Conservation (phyloP, 2,888 invertebrate species). For the Plebejus melissa region DNA sequence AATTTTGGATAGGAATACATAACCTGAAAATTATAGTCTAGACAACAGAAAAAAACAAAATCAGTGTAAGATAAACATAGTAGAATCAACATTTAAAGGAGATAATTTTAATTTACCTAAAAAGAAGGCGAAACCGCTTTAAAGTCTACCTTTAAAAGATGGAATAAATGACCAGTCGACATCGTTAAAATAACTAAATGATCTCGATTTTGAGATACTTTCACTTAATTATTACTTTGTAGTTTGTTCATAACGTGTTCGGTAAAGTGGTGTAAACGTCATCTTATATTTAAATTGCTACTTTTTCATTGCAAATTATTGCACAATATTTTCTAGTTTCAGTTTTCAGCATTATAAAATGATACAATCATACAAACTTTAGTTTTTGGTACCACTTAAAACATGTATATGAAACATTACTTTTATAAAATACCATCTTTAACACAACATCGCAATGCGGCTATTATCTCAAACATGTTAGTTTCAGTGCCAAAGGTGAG, state of each 20-base stretch:
- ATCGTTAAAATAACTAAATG: constrained; percentile 20
- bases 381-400: too few species aligned
- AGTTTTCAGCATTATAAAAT: too few species aligned
- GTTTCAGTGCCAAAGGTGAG: constrained; percentile 53
- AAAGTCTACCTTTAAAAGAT: background rate
- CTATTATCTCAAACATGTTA: constrained; percentile 24
- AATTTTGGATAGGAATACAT: background rate
- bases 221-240: constrained; percentile 25
- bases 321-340: too few species aligned
- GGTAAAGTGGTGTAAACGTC: constrained; percentile 12
- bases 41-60: background rate
- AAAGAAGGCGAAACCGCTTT: background rate
- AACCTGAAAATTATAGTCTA: background rate
- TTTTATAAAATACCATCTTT: background rate
- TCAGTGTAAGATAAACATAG: too few species aligned
- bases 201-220: constrained; percentile 26
- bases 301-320: too few species aligned
- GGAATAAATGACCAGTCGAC: constrained; percentile 14
- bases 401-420: too few species aligned
- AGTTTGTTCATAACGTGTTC: constrained; percentile 23
- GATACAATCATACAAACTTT: too few species aligned
- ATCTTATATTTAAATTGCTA: constrained; percentile 5
- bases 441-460: background rate
- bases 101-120: background rate
- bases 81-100: background rate